phyloP scores from a whole-genome alignment of 1,140 invertebrate genomes.

The Cydia strobilella region DNA sequence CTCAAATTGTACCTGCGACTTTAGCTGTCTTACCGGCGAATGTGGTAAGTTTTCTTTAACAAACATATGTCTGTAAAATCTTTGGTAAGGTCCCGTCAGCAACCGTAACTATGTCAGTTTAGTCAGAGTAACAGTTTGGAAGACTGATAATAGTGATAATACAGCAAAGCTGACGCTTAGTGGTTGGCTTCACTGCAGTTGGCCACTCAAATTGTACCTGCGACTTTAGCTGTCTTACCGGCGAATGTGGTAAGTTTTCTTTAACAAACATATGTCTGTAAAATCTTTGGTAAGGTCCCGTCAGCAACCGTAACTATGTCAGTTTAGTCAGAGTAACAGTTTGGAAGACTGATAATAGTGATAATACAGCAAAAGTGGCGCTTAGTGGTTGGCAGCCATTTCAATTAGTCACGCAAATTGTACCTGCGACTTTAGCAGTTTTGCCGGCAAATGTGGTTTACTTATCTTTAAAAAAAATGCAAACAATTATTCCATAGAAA shows the following conservation, averaged over 20 bases:
- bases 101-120: not conserved
- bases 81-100: not conserved
- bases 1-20: slow-evolving; percentile 92
- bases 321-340: slow-evolving; percentile 53
- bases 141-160: slow-evolving; percentile 80
- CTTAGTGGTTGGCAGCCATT: slow-evolving; percentile 89
- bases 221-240: slow-evolving; percentile 85
- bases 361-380: slow-evolving; percentile 67
- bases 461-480: slow-evolving; percentile 80
- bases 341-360: slow-evolving; percentile 80
- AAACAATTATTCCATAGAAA: no score
- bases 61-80: not conserved
- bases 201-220: slow-evolving; percentile 92
- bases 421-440: no score
- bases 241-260: slow-evolving; percentile 56
- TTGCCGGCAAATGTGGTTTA: no score
- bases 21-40: slow-evolving; percentile 82
- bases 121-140: slow-evolving; percentile 84
- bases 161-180: slow-evolving; percentile 80
- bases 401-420: slow-evolving; percentile 90
- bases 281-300: not conserved
- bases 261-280: not conserved
- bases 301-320: not conserved
- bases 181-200: slow-evolving; percentile 90
- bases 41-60: slow-evolving; percentile 47